Conservation (phyloP, 2,113 vertebrate species). For the Nibea albiflora region DNA sequence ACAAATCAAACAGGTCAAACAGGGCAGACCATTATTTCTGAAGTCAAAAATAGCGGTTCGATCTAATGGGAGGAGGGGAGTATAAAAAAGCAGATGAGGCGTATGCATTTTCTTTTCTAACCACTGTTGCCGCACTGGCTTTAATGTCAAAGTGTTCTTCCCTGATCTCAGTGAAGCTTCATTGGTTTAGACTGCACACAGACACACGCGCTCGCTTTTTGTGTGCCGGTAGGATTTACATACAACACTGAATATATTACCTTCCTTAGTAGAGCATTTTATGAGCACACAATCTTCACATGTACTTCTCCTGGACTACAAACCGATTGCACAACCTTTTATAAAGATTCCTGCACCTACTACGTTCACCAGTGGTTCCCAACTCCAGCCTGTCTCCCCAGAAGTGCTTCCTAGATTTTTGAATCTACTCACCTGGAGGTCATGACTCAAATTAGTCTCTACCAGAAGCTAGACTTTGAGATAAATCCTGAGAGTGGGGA, state of each 20-base stretch:
- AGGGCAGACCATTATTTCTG: conserved; percentile 24
- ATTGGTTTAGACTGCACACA: conserved; percentile 56
- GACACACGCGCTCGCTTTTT: conserved; percentile 39
- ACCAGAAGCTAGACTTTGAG: not conserved
- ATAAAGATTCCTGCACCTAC: conserved; percentile 59
- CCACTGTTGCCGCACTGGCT: conserved; percentile 57
- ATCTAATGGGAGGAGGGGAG: conserved; percentile 38
- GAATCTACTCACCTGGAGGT: conserved; percentile 7
- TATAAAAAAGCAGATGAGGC: conserved; percentile 60
- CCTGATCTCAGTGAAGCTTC: conserved; percentile 74
- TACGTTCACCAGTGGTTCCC: conserved; percentile 55
- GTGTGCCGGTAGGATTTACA: conserved; percentile 46
- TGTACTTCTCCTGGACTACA: conserved; percentile 52
- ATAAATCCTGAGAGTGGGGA: conserved; percentile 52
- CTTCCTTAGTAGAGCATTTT: conserved; percentile 38
- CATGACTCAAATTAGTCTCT: conserved; percentile 19
- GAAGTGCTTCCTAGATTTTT: conserved; percentile 5
- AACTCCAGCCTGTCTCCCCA: conserved; percentile 29
- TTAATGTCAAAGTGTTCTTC: conserved; percentile 66
- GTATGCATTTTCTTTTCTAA: conserved; percentile 53
- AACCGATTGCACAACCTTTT: conserved; percentile 67
- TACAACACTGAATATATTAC: conserved; percentile 52
- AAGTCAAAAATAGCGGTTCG: conserved; percentile 50
- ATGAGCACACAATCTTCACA: conserved; percentile 56
- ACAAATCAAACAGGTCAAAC: conserved; percentile 30